Evolutionary conservation across 2,797 vertebrate genomes (phyloP).

Genomic region (Taeniopygia guttata): DNA sequence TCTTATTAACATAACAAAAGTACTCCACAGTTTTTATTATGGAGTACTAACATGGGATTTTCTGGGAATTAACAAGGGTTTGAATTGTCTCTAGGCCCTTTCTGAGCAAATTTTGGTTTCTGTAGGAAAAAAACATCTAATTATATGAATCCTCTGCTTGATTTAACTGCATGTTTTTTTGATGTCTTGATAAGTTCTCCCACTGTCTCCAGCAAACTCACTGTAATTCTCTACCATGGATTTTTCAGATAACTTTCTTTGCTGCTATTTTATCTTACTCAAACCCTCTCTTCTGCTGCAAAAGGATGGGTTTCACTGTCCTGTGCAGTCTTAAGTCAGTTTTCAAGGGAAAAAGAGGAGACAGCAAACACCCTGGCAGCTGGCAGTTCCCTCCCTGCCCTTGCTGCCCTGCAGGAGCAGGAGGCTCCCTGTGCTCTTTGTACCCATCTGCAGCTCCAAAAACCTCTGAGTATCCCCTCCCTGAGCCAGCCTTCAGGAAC

Average conservation of each 20-base stretch:
- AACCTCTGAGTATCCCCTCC: background rate
- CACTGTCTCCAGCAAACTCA: background rate
- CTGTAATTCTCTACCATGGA: background rate
- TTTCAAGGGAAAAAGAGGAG: background rate
- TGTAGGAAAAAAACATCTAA: background rate
- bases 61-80: background rate
- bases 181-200: background rate
- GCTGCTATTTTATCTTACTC: background rate
- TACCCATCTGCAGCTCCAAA: background rate
- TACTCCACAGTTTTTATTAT: background rate
- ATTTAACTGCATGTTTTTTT: background rate
- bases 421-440: fast-evolving
- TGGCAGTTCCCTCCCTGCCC: background rate
- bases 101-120: background rate
- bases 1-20: background rate
- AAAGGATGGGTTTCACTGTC: background rate
- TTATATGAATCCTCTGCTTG: background rate
- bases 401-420: background rate
- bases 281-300: background rate
- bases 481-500: background rate
- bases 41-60: background rate
- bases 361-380: background rate
- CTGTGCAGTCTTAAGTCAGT: background rate
- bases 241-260: background rate
- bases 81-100: background rate